Evolutionary conservation across 92 coral and sea anemone genomes (phyloP).

Genomic region (Ricordea florida): DNA sequence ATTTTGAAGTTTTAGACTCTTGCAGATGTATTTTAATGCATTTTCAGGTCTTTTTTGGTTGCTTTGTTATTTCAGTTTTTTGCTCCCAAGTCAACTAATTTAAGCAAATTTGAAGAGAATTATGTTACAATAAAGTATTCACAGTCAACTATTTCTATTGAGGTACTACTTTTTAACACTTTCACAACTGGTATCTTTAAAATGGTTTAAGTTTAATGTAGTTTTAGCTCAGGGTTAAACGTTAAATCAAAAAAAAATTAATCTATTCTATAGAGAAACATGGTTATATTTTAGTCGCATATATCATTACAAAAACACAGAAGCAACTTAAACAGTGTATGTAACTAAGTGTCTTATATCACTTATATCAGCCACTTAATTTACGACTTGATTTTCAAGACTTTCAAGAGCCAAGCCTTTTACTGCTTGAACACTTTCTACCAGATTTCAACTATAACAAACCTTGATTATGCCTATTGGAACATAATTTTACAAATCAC

Average conservation of each 20-base stretch:
- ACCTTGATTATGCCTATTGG: background rate
- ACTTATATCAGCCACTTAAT: conserved; percentile 9
- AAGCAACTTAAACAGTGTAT: background rate
- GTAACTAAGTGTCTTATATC: conserved; percentile 2
- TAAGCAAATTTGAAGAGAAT: conserved; percentile 4
- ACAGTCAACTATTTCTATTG: conserved; percentile 10
- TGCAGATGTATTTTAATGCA: background rate
- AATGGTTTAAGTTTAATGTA: background rate
- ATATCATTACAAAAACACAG: background rate
- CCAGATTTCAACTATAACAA: conserved; percentile 2
- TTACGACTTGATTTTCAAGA: background rate
- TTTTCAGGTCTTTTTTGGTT: conserved; percentile 20
- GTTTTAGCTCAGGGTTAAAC: background rate
- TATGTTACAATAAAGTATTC: conserved; percentile 3
- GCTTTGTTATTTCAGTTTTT: conserved; percentile 17
- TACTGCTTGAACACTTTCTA: conserved; percentile 3
- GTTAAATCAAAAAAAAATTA: background rate
- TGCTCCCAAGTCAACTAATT: conserved; percentile 4
- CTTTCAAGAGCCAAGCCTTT: conserved; percentile 12
- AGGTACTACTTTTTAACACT: background rate
- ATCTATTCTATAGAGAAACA: background rate
- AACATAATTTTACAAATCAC: conserved; percentile 6
- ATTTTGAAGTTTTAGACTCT: conserved; percentile 1
- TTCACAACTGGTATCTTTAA: conserved; percentile 3
- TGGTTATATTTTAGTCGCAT: background rate